phyloP scores from a whole-genome alignment of 2,797 vertebrate species.

The Argyrosomus regius region DNA sequence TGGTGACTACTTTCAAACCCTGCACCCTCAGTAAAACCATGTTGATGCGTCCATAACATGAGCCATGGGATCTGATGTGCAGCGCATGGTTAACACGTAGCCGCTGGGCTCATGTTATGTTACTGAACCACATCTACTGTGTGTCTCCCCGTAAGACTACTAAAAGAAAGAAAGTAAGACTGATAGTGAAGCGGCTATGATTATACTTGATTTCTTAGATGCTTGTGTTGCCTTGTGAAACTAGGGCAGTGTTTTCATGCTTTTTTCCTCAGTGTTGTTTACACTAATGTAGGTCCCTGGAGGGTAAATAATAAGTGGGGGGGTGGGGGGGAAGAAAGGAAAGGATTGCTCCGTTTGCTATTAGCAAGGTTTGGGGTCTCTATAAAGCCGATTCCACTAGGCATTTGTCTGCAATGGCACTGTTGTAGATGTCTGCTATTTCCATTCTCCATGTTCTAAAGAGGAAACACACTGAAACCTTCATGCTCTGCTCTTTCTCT shows the following conservation, averaged over 20 bases:
- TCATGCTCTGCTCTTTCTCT: conserved; percentile 25
- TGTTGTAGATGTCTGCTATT: conserved; percentile 46
- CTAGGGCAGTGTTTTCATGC: conserved; percentile 82
- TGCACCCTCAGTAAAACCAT: conserved; percentile 52
- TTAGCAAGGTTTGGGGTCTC: conserved; percentile 87
- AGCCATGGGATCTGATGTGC: conserved; percentile 51
- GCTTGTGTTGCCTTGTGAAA: conserved; percentile 78
- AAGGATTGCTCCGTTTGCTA: conserved; percentile 91
- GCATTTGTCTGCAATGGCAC: conserved; percentile 83
- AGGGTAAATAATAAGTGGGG: conserved; percentile 80
- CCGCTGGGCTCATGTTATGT: conserved; percentile 63
- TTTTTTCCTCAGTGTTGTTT: conserved; percentile 90
- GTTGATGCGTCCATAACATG: conserved; percentile 51
- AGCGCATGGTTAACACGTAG: conserved; percentile 61
- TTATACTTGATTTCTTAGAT: conserved; percentile 76
- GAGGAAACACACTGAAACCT: conserved; percentile 25
- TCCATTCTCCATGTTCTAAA: conserved; percentile 39
- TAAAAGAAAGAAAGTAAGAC: conserved; percentile 56
- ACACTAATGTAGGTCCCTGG: conserved; percentile 90
- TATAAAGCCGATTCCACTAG: conserved; percentile 87
- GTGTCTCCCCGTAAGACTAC: conserved; percentile 45
- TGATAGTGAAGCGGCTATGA: conserved; percentile 62
- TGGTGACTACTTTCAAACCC: conserved; percentile 58
- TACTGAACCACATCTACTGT: conserved; percentile 48
- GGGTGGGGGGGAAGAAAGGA: conserved; percentile 57